Base-by-base conservation (phyloP, 2,113 vertebrate genomes). In the Xyliphius kryptos region DNA sequence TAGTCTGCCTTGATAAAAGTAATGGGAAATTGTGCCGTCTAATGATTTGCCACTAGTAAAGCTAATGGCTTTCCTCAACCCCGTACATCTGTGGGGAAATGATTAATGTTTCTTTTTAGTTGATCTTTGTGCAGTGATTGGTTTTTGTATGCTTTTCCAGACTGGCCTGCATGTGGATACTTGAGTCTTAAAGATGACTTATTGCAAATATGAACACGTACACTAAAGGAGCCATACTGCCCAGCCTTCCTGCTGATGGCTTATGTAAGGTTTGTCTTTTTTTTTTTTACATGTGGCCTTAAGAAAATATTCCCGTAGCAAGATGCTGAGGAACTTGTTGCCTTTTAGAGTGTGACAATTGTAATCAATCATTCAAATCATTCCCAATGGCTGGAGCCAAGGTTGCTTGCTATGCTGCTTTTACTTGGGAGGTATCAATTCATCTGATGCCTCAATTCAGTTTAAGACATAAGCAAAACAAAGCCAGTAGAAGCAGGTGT, bases 1-100 rank as follows among this genome's bases (percentile, higher is more conserved):
- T 51, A 40, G 78, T 80, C 76, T 84, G 86, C 85, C 82, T 88
- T 83, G 44, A 68, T 61, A 56, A 76, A 73, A 71, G 62, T 69
- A 73, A 73, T 61, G 56, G 55, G 66, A 66, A 69, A 38, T 26
- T 53, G 50, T 55, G 56, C 70, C 41, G 16, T 17, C 41, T 50
- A 43, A 14, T 59, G 9, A 61, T 63, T 57, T 63, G 55, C 54
- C 61, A 72, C 55, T 26, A 54, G 61, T 51, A 71, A 22, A 44
- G 13, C 55, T 63, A 6, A 12, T 7, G 36, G 43, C 21, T 56
- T 61, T 37, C 59, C 36, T 54, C 21, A 37, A 20, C 26, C 40
- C 50, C 15, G 19, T n/a, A 14, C 9, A 17, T 48, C 11, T 19
- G 43, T 49, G 3, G 46, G 38, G 47, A 61, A 36, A n/a, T n/a